phyloP scores from a whole-genome alignment of 2,888 invertebrate species.

The Polydrusus pterygomalis region DNA sequence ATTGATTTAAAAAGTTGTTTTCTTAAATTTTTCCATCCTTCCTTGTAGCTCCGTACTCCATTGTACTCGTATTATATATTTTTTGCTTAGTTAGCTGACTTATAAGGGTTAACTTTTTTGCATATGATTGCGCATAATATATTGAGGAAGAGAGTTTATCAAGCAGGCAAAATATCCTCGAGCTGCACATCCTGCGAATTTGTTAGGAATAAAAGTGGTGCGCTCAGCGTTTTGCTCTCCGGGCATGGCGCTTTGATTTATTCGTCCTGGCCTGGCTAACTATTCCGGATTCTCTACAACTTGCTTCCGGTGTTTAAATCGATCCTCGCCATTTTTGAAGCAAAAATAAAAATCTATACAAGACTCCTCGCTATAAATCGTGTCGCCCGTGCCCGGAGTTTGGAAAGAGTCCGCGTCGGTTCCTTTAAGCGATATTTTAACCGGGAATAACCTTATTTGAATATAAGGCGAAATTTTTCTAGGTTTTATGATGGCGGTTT shows the following conservation, averaged over 20 bases:
- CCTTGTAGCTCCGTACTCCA: neutral
- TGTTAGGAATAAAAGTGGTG: conserved; percentile 66
- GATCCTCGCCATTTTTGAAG: conserved; percentile 56
- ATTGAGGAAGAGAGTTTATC: conserved; percentile 52
- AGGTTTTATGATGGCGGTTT: conserved; percentile 26
- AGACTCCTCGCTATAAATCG: conserved; percentile 46
- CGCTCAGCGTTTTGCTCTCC: conserved; percentile 69
- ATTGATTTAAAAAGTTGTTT: neutral
- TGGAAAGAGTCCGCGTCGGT: conserved; percentile 40
- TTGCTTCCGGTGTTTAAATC: conserved; percentile 65
- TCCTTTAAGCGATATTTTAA: conserved; percentile 46
- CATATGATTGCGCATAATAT: conserved; percentile 50
- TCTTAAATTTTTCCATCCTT: neutral
- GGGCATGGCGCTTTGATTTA: conserved; percentile 67
- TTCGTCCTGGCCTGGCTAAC: conserved; percentile 67
- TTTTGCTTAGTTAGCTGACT: conserved; percentile 33
- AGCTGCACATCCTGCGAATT: conserved; percentile 59
- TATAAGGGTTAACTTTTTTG: conserved; percentile 48
- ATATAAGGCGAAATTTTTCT: conserved; percentile 41
- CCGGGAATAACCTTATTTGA: conserved; percentile 35
- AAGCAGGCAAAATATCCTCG: conserved; percentile 53
- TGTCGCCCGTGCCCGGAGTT: conserved; percentile 48
- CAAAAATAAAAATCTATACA: conserved; percentile 56
- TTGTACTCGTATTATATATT: conserved; percentile 11
- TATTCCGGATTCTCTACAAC: conserved; percentile 68